Conservation (phyloP, 2,113 vertebrate species). For the Dicentrarchus labrax region DNA sequence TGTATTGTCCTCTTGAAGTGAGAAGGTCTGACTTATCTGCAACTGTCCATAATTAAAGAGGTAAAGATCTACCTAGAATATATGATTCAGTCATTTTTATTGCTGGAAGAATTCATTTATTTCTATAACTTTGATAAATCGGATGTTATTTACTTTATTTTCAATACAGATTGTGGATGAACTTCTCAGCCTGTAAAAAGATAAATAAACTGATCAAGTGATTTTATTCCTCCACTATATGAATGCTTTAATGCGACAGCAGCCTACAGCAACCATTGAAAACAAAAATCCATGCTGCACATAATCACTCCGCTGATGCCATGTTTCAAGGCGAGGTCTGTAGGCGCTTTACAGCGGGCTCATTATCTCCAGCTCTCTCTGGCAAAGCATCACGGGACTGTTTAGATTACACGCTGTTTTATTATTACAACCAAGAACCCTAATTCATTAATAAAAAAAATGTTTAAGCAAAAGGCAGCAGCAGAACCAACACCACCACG, state of each 20-base stretch:
- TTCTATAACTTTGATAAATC: not conserved
- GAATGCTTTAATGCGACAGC: not conserved
- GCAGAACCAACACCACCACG: no score
- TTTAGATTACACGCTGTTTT: conserved; percentile 16
- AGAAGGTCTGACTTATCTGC: not conserved
- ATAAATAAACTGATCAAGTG: not conserved
- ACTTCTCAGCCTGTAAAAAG: not conserved
- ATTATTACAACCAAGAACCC: not conserved
- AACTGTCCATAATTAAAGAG: not conserved
- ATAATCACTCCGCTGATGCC: not conserved
- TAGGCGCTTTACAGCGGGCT: conserved; percentile 18
- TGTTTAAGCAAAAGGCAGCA: no score
- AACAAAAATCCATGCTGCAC: not conserved
- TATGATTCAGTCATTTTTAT: not conserved
- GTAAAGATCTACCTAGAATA: not conserved
- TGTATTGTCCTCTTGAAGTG: not conserved
- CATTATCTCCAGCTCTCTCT: conserved; percentile 2
- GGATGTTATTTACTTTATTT: not conserved
- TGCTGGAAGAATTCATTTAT: not conserved
- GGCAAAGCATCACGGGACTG: not conserved
- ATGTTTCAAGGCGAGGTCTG: not conserved
- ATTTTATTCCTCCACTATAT: not conserved
- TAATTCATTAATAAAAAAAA: conserved; percentile 27
- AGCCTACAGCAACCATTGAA: not conserved
- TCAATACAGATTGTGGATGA: no score